Evolutionary conservation across 2,888 invertebrate species (phyloP).

Genomic region (Drymonia ruficornis): DNA sequence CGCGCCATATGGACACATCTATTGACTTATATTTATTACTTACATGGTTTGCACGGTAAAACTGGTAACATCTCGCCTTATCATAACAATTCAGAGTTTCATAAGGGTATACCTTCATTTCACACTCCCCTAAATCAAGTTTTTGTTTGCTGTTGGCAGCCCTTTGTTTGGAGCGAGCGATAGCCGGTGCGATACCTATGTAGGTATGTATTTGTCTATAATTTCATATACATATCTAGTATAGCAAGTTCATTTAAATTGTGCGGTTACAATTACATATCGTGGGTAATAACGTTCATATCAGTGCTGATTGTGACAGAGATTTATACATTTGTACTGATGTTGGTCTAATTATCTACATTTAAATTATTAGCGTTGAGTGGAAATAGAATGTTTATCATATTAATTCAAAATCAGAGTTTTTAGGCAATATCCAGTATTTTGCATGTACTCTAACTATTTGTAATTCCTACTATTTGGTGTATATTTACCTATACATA

Average conservation of each 20-base stretch:
- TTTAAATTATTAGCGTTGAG: background rate
- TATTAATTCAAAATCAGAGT: too few species aligned
- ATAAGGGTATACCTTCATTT: conserved; percentile 61
- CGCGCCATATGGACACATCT: too few species aligned
- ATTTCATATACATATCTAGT: conserved; percentile 26
- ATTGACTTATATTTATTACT: too few species aligned
- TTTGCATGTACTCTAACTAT: too few species aligned
- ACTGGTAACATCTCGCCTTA: conserved; percentile 43
- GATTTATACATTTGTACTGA: conserved; percentile 10
- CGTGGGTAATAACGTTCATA: conserved; percentile 22
- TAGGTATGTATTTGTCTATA: conserved; percentile 37
- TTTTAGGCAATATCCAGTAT: too few species aligned
- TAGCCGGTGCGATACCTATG: conserved; percentile 43
- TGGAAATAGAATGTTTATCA: background rate
- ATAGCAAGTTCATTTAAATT: conserved; percentile 29
- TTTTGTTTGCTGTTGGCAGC: conserved; percentile 67
- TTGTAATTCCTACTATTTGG: too few species aligned
- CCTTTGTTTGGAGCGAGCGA: conserved; percentile 61
- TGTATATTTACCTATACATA: too few species aligned
- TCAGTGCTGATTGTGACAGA: conserved; percentile 13
- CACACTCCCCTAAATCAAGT: conserved; percentile 67
- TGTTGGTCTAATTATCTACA: conserved; percentile 2
- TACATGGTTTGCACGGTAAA: conserved; percentile 12
- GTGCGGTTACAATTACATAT: conserved; percentile 20
- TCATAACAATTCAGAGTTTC: conserved; percentile 56